These are phyloP conservation scores for Uloborus diversus DNA, from an alignment of 1,140 invertebrate species.

Conservation along the genomic window DNA sequence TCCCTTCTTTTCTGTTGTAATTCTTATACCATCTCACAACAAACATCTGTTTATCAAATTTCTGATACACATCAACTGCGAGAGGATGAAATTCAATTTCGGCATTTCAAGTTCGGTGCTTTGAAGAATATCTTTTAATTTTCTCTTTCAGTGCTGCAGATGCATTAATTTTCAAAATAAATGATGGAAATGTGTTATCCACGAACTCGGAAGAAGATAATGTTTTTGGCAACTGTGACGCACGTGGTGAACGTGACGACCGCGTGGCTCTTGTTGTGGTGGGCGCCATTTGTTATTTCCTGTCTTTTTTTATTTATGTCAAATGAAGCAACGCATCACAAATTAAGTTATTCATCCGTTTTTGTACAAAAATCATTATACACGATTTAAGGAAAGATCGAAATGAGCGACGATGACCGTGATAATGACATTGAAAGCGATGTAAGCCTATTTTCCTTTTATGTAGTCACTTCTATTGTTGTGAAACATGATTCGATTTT, in stretches of 20 bases:
- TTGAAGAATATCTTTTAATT: no score
- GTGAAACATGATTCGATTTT: no score
- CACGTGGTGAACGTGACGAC: constrained; percentile 48
- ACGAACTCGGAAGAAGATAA: constrained; percentile 6
- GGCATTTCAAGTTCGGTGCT: no score
- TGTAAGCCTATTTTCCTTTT: constrained; percentile 11
- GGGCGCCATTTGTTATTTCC: constrained; percentile 43
- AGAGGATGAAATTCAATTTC: no score
- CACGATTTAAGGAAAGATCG: not conserved
- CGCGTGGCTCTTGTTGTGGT: constrained; percentile 50
- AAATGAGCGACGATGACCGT: constrained; percentile 49
- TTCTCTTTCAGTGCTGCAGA: no score
- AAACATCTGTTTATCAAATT: no score
- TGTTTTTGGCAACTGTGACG: not conserved
- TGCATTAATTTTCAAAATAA: no score
- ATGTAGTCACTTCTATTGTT: not conserved
- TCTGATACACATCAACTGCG: no score
- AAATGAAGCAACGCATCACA: not conserved
- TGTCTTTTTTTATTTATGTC: not conserved
- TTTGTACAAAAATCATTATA: not conserved
- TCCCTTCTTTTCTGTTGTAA: no score
- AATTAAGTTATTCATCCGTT: not conserved
- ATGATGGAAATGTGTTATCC: no score
- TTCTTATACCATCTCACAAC: no score
- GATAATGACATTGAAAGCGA: constrained; percentile 38